Base-by-base conservation (phyloP, 2,113 vertebrate genomes). In the Argyrosomus japonicus region DNA sequence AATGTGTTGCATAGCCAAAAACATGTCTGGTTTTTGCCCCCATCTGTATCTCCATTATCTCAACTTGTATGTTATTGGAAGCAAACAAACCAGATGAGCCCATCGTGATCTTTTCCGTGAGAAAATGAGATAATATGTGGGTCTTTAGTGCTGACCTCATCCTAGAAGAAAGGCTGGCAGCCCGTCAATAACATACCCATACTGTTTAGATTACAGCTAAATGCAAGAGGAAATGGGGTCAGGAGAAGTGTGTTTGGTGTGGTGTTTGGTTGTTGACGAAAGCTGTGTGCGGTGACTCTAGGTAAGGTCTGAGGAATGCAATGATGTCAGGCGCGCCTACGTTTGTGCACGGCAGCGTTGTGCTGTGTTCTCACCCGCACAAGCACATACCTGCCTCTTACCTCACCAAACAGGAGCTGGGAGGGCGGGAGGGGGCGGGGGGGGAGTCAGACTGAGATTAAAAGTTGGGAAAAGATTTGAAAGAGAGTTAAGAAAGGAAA, bases 371-470 rank as follows among this genome's bases (percentile, higher is more conserved):
- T 85, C 82, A 88, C 91, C 91, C 89, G 87, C 74, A 86, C 92
- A 92, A 79, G 92, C 81, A 81, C 54, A 32, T 87, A 93, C 93
- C 88, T 93, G 92, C 87, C 89, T 77, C 76, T 86, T 68, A 85
- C 77, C 77, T 85, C 85, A 90, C 48, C 73, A 76, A 65, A 71
- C 36, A 36, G 2, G 57, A 47, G 29, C 23, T 27, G 71, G 25
- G 58, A n/a, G 57, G 67, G n/a, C 58, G 57, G 25, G 27, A 51
- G 48, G 6, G 57, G 67, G n/a, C 54, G 57, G 27, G 36, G 27
- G 36, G 61, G 43, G 6, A 18, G 57, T 7, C 1, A 12, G 45
- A 64, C 14, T 12, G 50, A 76, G 88, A 81, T 86, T 63, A 65
- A 25, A 76, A 67, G 70, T 29, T 14, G 15, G 25, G 57, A 45